Evolutionary conservation across 37 sponge, comb jelly and placozoan species (phyloP).

Genomic region (Crambe crambe): DNA sequence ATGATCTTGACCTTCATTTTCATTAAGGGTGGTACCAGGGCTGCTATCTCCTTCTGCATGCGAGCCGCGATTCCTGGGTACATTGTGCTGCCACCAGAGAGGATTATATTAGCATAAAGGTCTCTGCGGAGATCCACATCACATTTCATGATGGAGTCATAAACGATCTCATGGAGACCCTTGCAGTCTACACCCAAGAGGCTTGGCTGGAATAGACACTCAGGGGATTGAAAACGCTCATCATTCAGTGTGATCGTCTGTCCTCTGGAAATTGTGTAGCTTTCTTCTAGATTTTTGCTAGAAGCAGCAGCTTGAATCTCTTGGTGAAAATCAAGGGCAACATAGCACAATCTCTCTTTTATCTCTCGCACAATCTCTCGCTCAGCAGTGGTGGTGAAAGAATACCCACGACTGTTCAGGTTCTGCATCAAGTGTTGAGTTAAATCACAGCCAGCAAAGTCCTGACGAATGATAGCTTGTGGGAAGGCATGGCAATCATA

Average conservation of each 20-base stretch:
- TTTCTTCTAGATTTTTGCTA: conserved; percentile 92
- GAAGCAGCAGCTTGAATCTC: conserved; percentile 92
- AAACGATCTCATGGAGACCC: conserved; percentile 96
- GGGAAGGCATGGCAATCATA: conserved; percentile 98
- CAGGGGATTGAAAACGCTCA: conserved; percentile 94
- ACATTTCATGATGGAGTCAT: conserved; percentile 99
- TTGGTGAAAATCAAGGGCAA: conserved; percentile 96
- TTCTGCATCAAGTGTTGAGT: conserved; percentile 98
- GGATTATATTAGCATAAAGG: conserved; percentile 97
- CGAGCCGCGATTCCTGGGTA: conserved; percentile 97
- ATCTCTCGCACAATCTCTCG: conserved; percentile 98
- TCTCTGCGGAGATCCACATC: conserved; percentile 99
- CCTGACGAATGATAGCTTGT: conserved; percentile 95
- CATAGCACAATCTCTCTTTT: conserved; percentile 99
- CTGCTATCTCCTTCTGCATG: conserved; percentile 99
- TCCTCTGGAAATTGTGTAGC: conserved; percentile 97
- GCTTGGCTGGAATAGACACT: conserved; percentile 93
- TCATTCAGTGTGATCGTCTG: conserved; percentile 97
- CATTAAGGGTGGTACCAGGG: conserved; percentile 96
- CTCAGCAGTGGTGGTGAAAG: conserved; percentile 97
- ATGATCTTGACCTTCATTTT: conserved; percentile 99
- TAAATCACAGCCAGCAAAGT: conserved; percentile 93
- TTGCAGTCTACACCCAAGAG: conserved; percentile 94
- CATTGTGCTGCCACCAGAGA: conserved; percentile 98
- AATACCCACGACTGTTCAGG: conserved; percentile 94